Evolutionary conservation across 2,113 vertebrate genomes (phyloP), one percentile per base, ranked within the genome.

Genomic region (Oncorhynchus nerka): DNA sequence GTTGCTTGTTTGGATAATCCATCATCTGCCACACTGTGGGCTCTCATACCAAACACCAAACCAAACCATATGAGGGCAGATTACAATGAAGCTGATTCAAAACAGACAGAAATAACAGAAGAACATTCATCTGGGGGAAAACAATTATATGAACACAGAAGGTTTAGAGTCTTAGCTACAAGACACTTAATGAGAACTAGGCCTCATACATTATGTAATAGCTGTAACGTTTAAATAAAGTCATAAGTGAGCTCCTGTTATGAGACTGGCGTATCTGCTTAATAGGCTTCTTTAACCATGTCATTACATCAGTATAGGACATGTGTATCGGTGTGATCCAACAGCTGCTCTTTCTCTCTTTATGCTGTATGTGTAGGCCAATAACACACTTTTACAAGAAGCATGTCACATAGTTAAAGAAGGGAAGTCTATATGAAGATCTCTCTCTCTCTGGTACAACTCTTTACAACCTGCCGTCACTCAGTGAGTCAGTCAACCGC

Each of bases 1-100:
- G 87, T 75, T 79, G 73, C 88, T 92, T 92, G 91, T 90, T 91
- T 91, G 89, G 84, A 90, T 89, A 89, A 90, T 91, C 81, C 87
- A 81, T 91, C 92, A 93, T 93, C 93, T 93, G 92, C 87, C 78
- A 65, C 77, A 71, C 32, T 81, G 86, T 12, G 51, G 86, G 78
- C 75, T 72, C 70, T 78, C 77, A 51, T 70, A 73, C 67, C 83
- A 85, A 76, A 82, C 79, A n/a, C 51, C 80, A 89, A 85, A 74
- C 34, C 67, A 73, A 80, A 87, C 73, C 82, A 87, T 89, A 89
- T 83, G 84, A 81, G 66, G 82, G 73, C 64, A 70, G 55, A 57
- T 67, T 26, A 67, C 26, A 67, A 30, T 16, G 26, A 67, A 67
- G 24, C 26, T 5, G 12, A 3, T 19, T 11, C 26, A 45, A 19